A percentile compares a stretch with the other conserved stretches of the same genome.
Conservation (phyloP, 2,888 invertebrate species). For the Drosophila dives region DNA sequence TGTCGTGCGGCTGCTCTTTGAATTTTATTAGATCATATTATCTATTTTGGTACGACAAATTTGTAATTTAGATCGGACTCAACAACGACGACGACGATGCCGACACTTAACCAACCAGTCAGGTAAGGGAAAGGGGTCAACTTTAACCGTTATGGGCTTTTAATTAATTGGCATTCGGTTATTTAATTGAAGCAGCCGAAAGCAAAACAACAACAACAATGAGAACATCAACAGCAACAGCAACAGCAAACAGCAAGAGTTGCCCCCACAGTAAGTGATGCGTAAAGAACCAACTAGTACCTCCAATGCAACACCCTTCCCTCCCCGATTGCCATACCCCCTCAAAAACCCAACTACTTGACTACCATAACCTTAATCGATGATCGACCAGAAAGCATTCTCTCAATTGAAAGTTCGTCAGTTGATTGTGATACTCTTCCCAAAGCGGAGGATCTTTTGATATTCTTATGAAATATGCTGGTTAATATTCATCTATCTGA, state of each 20-base stretch:
- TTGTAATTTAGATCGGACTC: constrained; percentile 73
- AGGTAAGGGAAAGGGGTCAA: constrained; percentile 10
- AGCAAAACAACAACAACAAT: constrained; percentile 15
- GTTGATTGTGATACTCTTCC: constrained; percentile 40
- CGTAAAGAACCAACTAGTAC: constrained; percentile 44
- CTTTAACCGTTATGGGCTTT: constrained; percentile 71
- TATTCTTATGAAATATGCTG: neutral
- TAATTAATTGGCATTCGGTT: constrained; percentile 77
- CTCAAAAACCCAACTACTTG: neutral
- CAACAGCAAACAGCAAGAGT: neutral
- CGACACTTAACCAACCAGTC: constrained; percentile 35
- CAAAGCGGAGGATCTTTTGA: neutral
- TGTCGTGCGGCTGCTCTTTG: constrained; percentile 75
- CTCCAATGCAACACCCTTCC: neutral
- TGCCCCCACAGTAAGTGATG: constrained; percentile 50
- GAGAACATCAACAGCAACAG: neutral
- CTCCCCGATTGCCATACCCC: neutral
- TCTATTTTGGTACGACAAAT: constrained; percentile 77
- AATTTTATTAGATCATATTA: constrained; percentile 79
- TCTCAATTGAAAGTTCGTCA: constrained; percentile 41
- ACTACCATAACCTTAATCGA: constrained; percentile 6
- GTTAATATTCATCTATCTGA: too few relatives aligned
- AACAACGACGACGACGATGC: constrained; percentile 39
- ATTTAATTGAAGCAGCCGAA: constrained; percentile 70
- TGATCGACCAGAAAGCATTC: constrained; percentile 20